A percentile compares a stretch with the other conserved stretches of the same genome.
Conservation (phyloP, 2,888 invertebrate species). For the Orthonevra nobilis region DNA sequence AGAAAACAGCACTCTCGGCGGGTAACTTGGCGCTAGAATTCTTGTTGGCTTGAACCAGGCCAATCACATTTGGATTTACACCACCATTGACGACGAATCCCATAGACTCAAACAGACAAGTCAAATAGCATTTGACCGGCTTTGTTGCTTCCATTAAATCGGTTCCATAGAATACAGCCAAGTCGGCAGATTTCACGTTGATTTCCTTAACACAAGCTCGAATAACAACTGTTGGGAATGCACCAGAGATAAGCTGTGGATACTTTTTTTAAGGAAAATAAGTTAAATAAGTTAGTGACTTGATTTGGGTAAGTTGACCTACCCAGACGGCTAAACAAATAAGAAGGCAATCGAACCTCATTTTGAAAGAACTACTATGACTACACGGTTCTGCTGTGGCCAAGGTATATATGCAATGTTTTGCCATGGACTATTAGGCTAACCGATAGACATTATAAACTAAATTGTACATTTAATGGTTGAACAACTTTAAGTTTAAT, state of each 20-base stretch:
- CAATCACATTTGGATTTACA: not conserved
- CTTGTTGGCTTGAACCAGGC: too few species aligned
- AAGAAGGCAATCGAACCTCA: too few species aligned
- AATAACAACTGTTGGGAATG: slow-evolving; percentile 4
- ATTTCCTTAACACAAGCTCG: not conserved
- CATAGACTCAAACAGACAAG: not conserved
- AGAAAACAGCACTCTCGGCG: not conserved
- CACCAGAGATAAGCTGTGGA: not conserved
- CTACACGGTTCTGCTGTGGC: too few species aligned
- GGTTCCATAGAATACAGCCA: slow-evolving; percentile 21
- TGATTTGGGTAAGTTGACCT: not conserved
- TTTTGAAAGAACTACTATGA: too few species aligned
- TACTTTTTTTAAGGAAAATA: not conserved
- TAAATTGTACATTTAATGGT: too few species aligned
- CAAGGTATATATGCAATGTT: too few species aligned
- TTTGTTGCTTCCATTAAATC: not conserved
- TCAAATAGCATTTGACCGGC: slow-evolving; percentile 9
- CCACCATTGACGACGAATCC: not conserved
- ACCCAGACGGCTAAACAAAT: too few species aligned
- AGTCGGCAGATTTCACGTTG: not conserved
- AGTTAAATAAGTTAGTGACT: too few species aligned
- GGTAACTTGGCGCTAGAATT: not conserved
- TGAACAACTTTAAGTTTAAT: too few species aligned
- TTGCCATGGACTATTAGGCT: too few species aligned
- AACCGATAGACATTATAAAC: too few species aligned